Evolutionary conservation across 2,888 invertebrate species (phyloP).

Genomic region (Cyclophora albipunctata): DNA sequence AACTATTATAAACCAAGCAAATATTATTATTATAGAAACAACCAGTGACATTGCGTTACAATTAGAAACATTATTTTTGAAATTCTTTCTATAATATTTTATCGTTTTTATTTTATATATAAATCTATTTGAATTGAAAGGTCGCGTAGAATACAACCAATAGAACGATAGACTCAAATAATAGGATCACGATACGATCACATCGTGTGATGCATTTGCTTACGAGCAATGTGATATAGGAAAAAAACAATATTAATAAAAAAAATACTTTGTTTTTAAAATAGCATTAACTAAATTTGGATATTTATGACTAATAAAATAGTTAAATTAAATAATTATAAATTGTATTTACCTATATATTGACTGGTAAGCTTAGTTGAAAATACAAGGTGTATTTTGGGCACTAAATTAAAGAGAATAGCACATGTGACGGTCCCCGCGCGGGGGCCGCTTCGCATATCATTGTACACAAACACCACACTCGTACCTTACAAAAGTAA

Average conservation of each 20-base stretch:
- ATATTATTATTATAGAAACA: constrained; percentile 23
- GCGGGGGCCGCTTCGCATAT: constrained; percentile 36
- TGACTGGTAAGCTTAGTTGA: constrained; percentile 74
- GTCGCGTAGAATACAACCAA: constrained; percentile 36
- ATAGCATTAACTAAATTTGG: constrained; percentile 74
- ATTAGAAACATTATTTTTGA: constrained; percentile 31
- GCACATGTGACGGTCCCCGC: constrained; percentile 48
- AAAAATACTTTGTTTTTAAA: constrained; percentile 52
- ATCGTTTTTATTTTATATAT: constrained; percentile 1
- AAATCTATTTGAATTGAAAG: constrained; percentile 38
- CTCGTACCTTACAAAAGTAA: constrained; percentile 68
- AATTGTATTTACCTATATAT: constrained; percentile 67
- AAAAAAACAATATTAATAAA: constrained; percentile 48
- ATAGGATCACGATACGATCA: constrained; percentile 41
- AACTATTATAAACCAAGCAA: constrained; percentile 29
- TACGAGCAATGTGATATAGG: constrained; percentile 54
- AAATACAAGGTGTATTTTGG: constrained; percentile 65
- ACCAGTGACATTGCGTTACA: constrained; percentile 31
- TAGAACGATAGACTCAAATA: constrained; percentile 47
- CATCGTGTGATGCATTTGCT: constrained; percentile 65
- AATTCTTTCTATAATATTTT: no score
- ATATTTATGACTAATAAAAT: constrained; percentile 74
- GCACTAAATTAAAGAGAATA: constrained; percentile 64
- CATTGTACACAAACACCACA: constrained; percentile 47
- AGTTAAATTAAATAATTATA: constrained; percentile 69